A percentile compares a stretch with the other conserved stretches of the same genome.
Evolutionary conservation across 1,140 invertebrate genomes (phyloP).

Genomic region (Trigoniulus corallinus): DNA sequence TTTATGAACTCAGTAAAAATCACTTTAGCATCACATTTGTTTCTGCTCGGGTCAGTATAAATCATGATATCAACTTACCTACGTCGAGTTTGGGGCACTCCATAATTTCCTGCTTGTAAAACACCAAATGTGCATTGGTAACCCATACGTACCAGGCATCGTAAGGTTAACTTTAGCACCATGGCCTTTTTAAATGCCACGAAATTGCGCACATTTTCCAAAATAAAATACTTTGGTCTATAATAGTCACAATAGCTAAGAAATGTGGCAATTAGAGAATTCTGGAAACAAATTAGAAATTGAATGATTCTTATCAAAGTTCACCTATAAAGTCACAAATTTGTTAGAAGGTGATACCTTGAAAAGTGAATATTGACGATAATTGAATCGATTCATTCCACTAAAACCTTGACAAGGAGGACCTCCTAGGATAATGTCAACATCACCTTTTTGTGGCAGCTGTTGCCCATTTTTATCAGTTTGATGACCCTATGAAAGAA

Average conservation of each 20-base stretch:
- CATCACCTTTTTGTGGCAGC: conserved; percentile 59
- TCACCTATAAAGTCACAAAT: conserved; percentile 2
- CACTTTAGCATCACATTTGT: too few relatives aligned
- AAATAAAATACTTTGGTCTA: conserved; percentile 61
- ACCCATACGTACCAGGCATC: conserved; percentile 62
- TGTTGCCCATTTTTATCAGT: conserved; percentile 35
- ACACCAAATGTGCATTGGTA: conserved; percentile 78
- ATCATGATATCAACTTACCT: too few relatives aligned
- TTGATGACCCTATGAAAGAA: conserved; percentile 29
- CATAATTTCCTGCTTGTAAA: conserved; percentile 71
- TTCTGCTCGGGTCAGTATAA: too few relatives aligned
- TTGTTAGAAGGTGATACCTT: too few relatives aligned
- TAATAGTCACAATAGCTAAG: conserved; percentile 76
- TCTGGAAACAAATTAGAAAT: conserved; percentile 28
- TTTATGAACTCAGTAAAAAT: too few relatives aligned
- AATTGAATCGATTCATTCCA: conserved; percentile 78
- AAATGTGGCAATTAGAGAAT: conserved; percentile 67
- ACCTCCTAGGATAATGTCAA: conserved; percentile 68
- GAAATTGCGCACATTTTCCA: conserved; percentile 80
- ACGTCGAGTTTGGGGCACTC: conserved; percentile 62
- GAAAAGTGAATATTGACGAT: conserved; percentile 67
- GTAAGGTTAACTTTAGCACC: conserved; percentile 62
- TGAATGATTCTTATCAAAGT: too few relatives aligned
- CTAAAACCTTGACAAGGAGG: conserved; percentile 87
- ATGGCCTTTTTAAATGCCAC: conserved; percentile 58